phyloP scores from a whole-genome alignment of 2,888 invertebrate genomes.

The Steromphala cineraria region DNA sequence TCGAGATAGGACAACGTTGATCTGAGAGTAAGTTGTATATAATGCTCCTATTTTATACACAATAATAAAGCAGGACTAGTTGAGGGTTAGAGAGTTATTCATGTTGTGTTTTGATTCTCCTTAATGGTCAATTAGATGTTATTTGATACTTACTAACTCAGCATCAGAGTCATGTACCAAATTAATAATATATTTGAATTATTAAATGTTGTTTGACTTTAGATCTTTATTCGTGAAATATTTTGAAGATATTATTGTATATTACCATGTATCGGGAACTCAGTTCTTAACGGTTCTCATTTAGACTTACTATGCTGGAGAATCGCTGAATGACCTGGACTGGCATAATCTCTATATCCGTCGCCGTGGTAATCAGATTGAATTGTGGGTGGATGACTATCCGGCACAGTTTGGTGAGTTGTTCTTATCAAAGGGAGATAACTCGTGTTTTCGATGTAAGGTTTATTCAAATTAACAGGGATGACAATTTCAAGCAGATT shows the following conservation, averaged over 20 bases:
- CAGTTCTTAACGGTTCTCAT: slow-evolving; percentile 3
- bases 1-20: not conserved
- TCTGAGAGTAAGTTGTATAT: not conserved
- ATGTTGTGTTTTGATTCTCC: too few relatives aligned
- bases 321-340: slow-evolving; percentile 65
- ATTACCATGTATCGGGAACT: not conserved
- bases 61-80: not conserved
- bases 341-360: slow-evolving; percentile 74
- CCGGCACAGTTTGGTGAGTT: slow-evolving; percentile 27
- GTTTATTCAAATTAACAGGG: too few relatives aligned
- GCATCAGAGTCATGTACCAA: too few relatives aligned
- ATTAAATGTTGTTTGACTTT: not conserved
- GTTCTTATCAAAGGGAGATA: not conserved
- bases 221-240: not conserved
- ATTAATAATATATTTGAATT: too few relatives aligned
- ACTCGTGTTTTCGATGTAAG: not conserved
- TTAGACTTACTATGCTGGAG: slow-evolving; percentile 57
- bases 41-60: too few relatives aligned
- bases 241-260: not conserved
- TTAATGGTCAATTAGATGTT: not conserved
- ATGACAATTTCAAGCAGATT: too few relatives aligned
- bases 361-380: slow-evolving; percentile 68
- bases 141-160: not conserved
- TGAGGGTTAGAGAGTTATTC: slow-evolving; percentile 34
- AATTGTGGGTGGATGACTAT: slow-evolving; percentile 68